phyloP scores from a whole-genome alignment of 2,113 vertebrate genomes.

The Chaenogobius annularis region DNA sequence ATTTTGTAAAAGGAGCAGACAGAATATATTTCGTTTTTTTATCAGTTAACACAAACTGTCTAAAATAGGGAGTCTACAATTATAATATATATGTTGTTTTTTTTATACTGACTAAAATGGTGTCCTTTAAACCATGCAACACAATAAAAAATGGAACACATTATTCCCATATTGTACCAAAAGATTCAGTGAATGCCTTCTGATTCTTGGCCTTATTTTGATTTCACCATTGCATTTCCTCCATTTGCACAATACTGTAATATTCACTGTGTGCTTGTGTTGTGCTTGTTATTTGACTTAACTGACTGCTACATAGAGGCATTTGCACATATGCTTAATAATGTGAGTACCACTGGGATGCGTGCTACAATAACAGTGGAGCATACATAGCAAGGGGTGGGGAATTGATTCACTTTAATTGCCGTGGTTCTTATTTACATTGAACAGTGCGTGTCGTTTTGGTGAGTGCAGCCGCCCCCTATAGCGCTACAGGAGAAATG shows the following conservation, averaged over 20 bases:
- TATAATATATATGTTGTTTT: background rate
- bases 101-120: no score
- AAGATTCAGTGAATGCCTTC: background rate
- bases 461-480: constrained; percentile 26
- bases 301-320: background rate
- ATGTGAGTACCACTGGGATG: constrained; percentile 26
- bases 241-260: background rate
- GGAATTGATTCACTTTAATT: constrained; percentile 41
- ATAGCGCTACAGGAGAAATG: constrained; percentile 35
- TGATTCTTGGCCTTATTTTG: background rate
- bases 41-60: no score
- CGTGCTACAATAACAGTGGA: constrained; percentile 14
- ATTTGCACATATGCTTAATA: constrained; percentile 19
- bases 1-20: no score
- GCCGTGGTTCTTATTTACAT: constrained; percentile 44
- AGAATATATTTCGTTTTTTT: no score
- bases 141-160: no score
- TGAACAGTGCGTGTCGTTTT: background rate
- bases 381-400: constrained; percentile 31
- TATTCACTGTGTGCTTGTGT: background rate
- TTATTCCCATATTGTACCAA: background rate
- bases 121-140: no score
- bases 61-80: background rate
- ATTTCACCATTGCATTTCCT: background rate
- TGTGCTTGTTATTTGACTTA: background rate